These are phyloP conservation scores for Eristalis pertinax DNA, from an alignment of 2,888 invertebrate species.

Conservation along the genomic window DNA sequence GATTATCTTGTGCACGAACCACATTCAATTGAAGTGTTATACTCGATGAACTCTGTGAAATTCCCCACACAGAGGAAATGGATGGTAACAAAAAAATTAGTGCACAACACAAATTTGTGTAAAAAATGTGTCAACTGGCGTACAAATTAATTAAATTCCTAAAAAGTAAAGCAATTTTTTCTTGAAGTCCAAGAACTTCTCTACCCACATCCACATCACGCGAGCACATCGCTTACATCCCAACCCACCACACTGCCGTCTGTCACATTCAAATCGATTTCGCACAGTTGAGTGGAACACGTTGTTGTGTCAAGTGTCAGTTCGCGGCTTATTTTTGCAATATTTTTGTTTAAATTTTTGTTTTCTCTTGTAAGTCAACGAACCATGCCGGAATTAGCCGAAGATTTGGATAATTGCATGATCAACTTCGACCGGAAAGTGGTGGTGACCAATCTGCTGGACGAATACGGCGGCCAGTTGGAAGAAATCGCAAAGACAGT, in stretches of 20 bases:
- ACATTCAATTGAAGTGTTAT: neutral
- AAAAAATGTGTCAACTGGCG: neutral
- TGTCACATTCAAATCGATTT: neutral
- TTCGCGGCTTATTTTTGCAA: conserved; percentile 3
- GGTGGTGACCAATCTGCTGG: conserved; percentile 78
- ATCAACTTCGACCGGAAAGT: conserved; percentile 78
- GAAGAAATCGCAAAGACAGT: conserved; percentile 75
- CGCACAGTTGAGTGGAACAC: conserved; percentile 28
- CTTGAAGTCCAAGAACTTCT: too few relatives aligned
- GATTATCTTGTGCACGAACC: neutral
- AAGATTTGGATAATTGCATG: conserved; percentile 77
- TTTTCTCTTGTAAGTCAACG: neutral
- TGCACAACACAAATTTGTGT: neutral
- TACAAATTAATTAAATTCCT: too few relatives aligned
- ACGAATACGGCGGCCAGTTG: conserved; percentile 77
- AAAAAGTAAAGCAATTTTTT: too few relatives aligned
- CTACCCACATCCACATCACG: conserved; percentile 24
- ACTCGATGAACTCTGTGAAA: neutral
- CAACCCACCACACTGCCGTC: neutral
- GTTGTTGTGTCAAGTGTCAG: neutral
- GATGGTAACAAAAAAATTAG: neutral
- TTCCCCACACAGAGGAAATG: neutral
- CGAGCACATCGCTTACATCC: conserved; percentile 14
- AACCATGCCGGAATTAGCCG: conserved; percentile 69
- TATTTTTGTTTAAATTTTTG: neutral